phyloP scores from a whole-genome alignment of 2,113 vertebrate genomes.

The Nettapus auritus region DNA sequence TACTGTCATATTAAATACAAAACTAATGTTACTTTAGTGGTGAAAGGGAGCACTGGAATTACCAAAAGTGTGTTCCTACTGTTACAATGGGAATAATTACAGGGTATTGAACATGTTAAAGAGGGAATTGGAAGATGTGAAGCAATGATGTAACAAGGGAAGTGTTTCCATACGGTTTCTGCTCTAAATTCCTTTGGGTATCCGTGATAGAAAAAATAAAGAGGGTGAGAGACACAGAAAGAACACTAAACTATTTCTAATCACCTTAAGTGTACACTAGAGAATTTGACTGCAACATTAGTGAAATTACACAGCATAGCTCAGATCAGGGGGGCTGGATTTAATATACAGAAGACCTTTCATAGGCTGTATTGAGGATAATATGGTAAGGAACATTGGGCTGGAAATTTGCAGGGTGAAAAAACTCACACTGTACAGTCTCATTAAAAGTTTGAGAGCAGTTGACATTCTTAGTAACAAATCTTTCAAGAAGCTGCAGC shows the following conservation, averaged over 20 bases:
- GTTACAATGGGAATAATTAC: conserved; percentile 41
- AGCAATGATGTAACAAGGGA: conserved; percentile 16
- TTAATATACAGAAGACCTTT: conserved; percentile 58
- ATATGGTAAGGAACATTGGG: conserved; percentile 40
- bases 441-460: conserved; percentile 47
- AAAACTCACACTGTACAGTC: not conserved
- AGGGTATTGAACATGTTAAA: not conserved
- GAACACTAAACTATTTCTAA: conserved; percentile 62
- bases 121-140: not conserved
- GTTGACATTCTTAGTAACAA: not conserved
- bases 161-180: conserved; percentile 19
- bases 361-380: conserved; percentile 25
- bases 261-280: conserved; percentile 49
- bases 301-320: conserved; percentile 49
- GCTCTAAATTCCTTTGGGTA: conserved; percentile 12
- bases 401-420: conserved; percentile 4
- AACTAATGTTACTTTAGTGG: conserved; percentile 54
- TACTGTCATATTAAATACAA: conserved; percentile 62
- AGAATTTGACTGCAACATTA: conserved; percentile 56
- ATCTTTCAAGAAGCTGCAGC: not conserved
- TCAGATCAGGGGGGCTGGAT: conserved; percentile 17
- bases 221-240: conserved; percentile 39
- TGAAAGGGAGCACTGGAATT: conserved; percentile 15
- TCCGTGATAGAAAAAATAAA: conserved; percentile 14
- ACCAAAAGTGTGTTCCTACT: not conserved